Percentiles rank a stretch among this genome's conserved stretches.
Evolutionary conservation across 2,797 vertebrate genomes (phyloP).

Genomic region (Meda fulgida): DNA sequence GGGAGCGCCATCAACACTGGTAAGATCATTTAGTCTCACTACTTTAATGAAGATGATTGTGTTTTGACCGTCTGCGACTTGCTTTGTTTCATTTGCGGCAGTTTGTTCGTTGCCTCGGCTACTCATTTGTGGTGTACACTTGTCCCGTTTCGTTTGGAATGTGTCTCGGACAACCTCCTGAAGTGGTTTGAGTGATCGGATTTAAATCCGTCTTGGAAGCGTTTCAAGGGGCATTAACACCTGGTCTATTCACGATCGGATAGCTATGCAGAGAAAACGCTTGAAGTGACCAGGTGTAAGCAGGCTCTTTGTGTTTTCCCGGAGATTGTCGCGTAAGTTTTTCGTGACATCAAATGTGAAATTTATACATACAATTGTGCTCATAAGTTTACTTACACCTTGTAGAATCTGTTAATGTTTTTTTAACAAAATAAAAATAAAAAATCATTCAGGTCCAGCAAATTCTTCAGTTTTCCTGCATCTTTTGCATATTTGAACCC

Average conservation of each 20-base stretch:
- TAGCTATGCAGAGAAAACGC: too few relatives aligned
- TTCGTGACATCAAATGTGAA: too few relatives aligned
- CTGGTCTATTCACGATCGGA: not conserved
- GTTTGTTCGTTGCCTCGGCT: not conserved
- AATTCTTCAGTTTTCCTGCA: too few relatives aligned
- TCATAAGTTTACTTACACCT: too few relatives aligned
- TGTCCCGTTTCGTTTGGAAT: not conserved
- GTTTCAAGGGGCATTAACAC: not conserved
- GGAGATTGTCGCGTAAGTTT: too few relatives aligned
- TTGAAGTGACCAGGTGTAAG: too few relatives aligned
- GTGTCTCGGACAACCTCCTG: not conserved
- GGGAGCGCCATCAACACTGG: not conserved
- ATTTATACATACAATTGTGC: too few relatives aligned
- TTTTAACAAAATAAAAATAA: too few relatives aligned
- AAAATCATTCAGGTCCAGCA: too few relatives aligned
- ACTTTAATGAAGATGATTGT: conserved; percentile 9
- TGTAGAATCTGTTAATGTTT: too few relatives aligned
- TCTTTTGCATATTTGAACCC: too few relatives aligned
- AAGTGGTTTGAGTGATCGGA: not conserved
- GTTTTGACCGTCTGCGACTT: not conserved
- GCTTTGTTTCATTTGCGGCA: not conserved
- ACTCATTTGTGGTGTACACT: not conserved
- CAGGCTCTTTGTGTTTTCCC: too few relatives aligned
- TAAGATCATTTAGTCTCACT: conserved; percentile 2
- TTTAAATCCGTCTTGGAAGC: not conserved